Evolutionary conservation across 2,888 invertebrate genomes (phyloP).

Genomic region (Opisthograptis luteolata): DNA sequence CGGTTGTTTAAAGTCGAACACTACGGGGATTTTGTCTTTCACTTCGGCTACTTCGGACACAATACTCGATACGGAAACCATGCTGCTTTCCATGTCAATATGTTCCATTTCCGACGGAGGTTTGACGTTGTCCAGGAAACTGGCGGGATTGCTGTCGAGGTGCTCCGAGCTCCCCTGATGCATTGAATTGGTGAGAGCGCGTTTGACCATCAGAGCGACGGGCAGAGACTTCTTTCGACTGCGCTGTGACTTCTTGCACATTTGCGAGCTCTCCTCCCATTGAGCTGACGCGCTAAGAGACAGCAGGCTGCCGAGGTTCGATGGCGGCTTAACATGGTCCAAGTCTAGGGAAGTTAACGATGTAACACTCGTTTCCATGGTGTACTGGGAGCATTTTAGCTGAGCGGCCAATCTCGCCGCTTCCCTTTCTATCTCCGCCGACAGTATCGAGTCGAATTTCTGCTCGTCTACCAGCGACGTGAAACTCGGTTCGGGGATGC

Average conservation of each 20-base stretch:
- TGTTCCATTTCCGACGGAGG: conserved; percentile 93
- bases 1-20: conserved; percentile 85
- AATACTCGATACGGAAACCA: conserved; percentile 93
- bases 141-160: conserved; percentile 83
- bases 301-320: conserved; percentile 88
- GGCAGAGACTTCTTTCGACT: conserved; percentile 89
- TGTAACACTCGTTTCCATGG: conserved; percentile 85
- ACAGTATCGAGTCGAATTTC: conserved; percentile 86
- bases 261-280: conserved; percentile 71
- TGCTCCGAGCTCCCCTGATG: conserved; percentile 86
- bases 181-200: conserved; percentile 86
- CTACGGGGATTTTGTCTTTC: conserved; percentile 70
- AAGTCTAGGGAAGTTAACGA: conserved; percentile 87
- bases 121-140: conserved; percentile 91
- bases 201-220: conserved; percentile 87
- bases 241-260: conserved; percentile 67
- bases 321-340: conserved; percentile 90
- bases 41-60: conserved; percentile 90
- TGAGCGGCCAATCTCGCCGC: conserved; percentile 87
- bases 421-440: conserved; percentile 90
- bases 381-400: conserved; percentile 58
- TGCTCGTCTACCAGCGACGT: conserved; percentile 76
- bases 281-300: conserved; percentile 82
- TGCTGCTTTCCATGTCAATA: conserved; percentile 91
- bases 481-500: conserved; percentile 63